Percentiles rank a stretch among this genome's conserved stretches.
Conservation (phyloP, 2,113 vertebrate genomes). For the Pampusana beccarii region DNA sequence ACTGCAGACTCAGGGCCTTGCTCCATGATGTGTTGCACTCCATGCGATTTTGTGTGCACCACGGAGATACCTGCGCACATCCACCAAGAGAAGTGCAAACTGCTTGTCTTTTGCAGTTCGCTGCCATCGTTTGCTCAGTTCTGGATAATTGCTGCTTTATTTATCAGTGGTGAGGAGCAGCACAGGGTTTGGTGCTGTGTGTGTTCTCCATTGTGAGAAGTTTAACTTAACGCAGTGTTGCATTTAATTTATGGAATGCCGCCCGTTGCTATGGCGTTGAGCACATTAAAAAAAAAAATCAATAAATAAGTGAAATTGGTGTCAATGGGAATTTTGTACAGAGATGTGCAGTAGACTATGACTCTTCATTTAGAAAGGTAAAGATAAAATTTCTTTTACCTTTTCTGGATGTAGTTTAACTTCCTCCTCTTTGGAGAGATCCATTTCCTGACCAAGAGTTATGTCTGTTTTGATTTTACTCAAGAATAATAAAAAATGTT, state of each 20-base stretch:
- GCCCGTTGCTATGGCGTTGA: slow-evolving; percentile 55
- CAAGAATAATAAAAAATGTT: slow-evolving; percentile 29
- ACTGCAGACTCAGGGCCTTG: not conserved
- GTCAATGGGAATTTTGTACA: slow-evolving; percentile 60
- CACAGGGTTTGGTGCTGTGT: not conserved
- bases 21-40: not conserved
- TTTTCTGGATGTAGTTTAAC: not conserved
- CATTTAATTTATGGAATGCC: slow-evolving; percentile 56
- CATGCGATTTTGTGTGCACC: not conserved
- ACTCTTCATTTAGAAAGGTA: slow-evolving; percentile 28
- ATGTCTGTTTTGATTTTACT: slow-evolving; percentile 26
- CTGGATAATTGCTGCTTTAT: not conserved
- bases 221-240: slow-evolving; percentile 58
- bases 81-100: not conserved
- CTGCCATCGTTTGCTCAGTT: not conserved
- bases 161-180: not conserved
- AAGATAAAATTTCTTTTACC: slow-evolving; percentile 21
- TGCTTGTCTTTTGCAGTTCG: not conserved
- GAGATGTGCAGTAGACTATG: slow-evolving; percentile 23
- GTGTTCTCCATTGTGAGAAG: not conserved
- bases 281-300: slow-evolving; percentile 51
- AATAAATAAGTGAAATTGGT: slow-evolving; percentile 71
- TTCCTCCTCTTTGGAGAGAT: not conserved
- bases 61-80: not conserved
- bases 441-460: slow-evolving; percentile 8